These are phyloP conservation scores for Picus viridis DNA, from an alignment of 2,797 vertebrate genomes.

Conservation along the genomic window DNA sequence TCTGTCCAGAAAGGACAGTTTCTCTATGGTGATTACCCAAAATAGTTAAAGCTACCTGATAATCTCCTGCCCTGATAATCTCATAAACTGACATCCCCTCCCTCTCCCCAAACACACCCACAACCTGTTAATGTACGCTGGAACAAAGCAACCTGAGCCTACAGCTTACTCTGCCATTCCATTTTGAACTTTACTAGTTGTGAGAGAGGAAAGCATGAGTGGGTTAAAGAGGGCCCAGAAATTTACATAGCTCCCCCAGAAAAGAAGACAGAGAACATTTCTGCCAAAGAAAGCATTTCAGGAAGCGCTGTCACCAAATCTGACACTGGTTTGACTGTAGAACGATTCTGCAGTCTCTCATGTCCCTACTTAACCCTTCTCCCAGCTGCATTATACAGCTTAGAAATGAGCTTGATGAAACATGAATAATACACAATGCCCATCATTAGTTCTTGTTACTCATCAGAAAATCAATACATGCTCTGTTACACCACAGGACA, in stretches of 20 bases:
- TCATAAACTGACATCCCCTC: neutral
- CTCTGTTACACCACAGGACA: slow-evolving; percentile 27
- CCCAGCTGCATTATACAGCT: slow-evolving; percentile 4
- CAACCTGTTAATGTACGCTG: neutral
- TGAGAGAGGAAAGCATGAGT: neutral
- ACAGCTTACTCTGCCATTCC: neutral
- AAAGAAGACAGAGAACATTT: neutral
- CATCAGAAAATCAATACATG: slow-evolving; percentile 58
- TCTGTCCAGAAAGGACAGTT: neutral
- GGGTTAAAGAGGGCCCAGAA: neutral
- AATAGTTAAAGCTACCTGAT: neutral
- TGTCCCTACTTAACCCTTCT: slow-evolving; percentile 59
- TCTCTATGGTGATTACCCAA: neutral
- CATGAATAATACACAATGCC: slow-evolving; percentile 50
- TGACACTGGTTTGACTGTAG: neutral
- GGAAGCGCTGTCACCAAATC: neutral
- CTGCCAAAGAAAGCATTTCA: neutral
- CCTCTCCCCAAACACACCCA: too few species aligned
- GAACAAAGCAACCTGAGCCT: neutral
- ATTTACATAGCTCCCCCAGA: neutral
- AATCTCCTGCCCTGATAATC: neutral
- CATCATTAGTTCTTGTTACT: slow-evolving; percentile 63
- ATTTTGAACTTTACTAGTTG: neutral
- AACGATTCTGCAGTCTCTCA: neutral
- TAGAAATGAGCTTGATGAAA: slow-evolving; percentile 49